phyloP scores from a whole-genome alignment of 2,888 invertebrate species.

The Tinea pellionella region DNA sequence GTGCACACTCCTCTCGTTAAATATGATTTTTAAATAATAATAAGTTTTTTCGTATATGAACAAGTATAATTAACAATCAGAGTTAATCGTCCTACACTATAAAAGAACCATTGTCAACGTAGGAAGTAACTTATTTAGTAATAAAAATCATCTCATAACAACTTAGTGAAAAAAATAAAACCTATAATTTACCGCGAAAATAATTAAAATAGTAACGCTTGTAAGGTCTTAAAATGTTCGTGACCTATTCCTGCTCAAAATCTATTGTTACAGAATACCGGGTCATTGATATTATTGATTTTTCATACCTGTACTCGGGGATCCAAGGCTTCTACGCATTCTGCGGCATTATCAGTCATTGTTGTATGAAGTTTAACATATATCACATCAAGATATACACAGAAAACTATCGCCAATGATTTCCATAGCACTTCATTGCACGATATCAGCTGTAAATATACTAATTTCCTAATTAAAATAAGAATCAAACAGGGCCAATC shows the following conservation, averaged over 20 bases:
- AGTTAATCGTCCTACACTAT: background rate
- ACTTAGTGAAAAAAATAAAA: background rate
- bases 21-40: too few relatives aligned
- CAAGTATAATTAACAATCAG: background rate
- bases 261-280: constrained; percentile 4
- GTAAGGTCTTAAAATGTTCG: background rate
- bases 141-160: background rate
- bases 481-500: background rate
- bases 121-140: background rate
- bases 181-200: background rate
- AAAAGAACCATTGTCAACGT: background rate
- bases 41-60: background rate
- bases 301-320: constrained; percentile 80
- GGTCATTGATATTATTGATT: constrained; percentile 11
- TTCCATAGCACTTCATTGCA: background rate
- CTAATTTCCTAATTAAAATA: background rate
- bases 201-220: background rate
- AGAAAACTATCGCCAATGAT: constrained; percentile 13
- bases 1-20: too few relatives aligned
- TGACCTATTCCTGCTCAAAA: background rate
- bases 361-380: constrained; percentile 42
- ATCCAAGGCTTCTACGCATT: constrained; percentile 79
- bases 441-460: background rate
- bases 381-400: constrained; percentile 33
- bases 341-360: constrained; percentile 72